Evolutionary conservation across 2,113 vertebrate genomes (phyloP).

Genomic region (human (Homo sapiens)): GRCh38 chr12:53435501-53436000

Average conservation of each 20-base stretch:
- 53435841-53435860: neutral
- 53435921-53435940: too few relatives aligned
- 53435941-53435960: too few relatives aligned
- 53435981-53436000: too few relatives aligned
- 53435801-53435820: neutral
- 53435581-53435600: too few relatives aligned
- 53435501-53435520: too few relatives aligned
- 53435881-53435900: too few relatives aligned
- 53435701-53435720: neutral
- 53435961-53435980: too few relatives aligned
- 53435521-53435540: too few relatives aligned
- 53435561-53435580: too few relatives aligned
- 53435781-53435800: neutral
- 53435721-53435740: neutral
- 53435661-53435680: neutral
- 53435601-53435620: neutral
- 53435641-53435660: neutral
- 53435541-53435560: too few relatives aligned
- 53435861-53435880: neutral
- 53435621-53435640: slow-evolving; percentile 20
- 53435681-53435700: neutral
- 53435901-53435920: too few relatives aligned
- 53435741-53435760: neutral
- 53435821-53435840: neutral
- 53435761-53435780: neutral